Evolutionary conservation across 2,113 vertebrate species (phyloP), one percentile per base, ranked within the genome.

Genomic region (Varanus komodoensis): DNA sequence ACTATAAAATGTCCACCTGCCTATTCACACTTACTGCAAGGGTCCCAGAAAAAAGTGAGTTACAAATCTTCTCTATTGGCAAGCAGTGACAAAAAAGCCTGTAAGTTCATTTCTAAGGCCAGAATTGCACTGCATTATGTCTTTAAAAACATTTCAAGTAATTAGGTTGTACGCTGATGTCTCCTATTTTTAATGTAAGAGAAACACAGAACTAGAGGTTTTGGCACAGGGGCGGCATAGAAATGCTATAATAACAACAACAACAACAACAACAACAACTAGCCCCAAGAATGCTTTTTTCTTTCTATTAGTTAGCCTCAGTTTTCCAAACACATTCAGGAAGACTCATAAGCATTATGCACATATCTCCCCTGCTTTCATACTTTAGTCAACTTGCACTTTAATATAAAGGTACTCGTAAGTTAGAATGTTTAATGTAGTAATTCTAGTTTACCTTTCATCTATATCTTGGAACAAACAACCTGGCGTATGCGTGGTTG

Each of bases 401-500:
- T 73, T 73, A 81, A 61, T 29, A 78, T 32, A 23, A 2, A 50
- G 4, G 21, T 64, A 68, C 5, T 27, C 67, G n/a, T 52, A 83
- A 19, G 4, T 32, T 74, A 89, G 64, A 75, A 48, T 6, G 48
- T 44, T 82, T 3, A 73, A 74, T 23, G 3, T 0, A 77, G 0
- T 2, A 17, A 23, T 57, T 92, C 34, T 12, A 1, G 1, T 86
- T 97, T 92, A 99, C 99, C 98, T 98, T 94, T 99, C 98, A 75
- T 99, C 99, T 61, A 99, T 97, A 87, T 99, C 98, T 97, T 99
- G 99, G 96, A 99, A 99, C 86, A 99, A 95, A 94, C 99, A 99
- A 89, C 97, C 98, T 0, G 99, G 98, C 0, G 99, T 98, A 92
- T 99, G 99, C 0, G 98, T 99, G 11, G 99, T 99, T 21, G 99